Percentiles rank a stretch among this genome's conserved stretches.
Evolutionary conservation across 2,888 invertebrate species (phyloP).

Genomic region (Adineta ricciae): DNA sequence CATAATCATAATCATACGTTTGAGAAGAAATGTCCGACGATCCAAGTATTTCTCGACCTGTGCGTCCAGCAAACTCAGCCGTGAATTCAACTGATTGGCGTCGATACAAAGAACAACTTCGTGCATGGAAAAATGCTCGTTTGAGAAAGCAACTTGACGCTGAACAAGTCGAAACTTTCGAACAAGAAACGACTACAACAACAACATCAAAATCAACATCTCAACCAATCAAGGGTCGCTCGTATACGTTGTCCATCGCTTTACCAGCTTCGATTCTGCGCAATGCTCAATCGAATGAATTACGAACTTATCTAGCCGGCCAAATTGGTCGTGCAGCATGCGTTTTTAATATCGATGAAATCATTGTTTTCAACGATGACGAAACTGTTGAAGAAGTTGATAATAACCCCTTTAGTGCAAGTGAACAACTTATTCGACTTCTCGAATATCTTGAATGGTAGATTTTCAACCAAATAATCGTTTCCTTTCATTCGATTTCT

Average conservation of each 20-base stretch:
- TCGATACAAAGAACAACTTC: neutral
- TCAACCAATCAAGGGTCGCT: constrained; percentile 42
- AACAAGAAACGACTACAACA: neutral
- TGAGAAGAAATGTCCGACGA: too few species aligned
- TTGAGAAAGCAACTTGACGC: neutral
- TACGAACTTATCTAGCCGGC: too few species aligned
- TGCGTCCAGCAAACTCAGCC: neutral
- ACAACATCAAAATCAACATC: neutral
- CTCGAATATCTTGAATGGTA: too few species aligned
- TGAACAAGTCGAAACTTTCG: neutral
- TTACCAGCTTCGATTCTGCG: constrained; percentile 91
- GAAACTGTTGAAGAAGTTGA: too few species aligned
- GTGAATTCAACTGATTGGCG: neutral
- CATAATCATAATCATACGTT: too few species aligned
- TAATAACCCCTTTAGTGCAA: too few species aligned
- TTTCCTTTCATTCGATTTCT: too few species aligned
- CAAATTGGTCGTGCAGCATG: too few species aligned
- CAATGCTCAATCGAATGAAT: constrained; percentile 61
- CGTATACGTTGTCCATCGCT: constrained; percentile 71
- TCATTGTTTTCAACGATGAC: too few species aligned
- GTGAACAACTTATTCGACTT: too few species aligned
- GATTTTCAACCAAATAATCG: too few species aligned
- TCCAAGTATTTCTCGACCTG: neutral
- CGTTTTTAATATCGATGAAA: too few species aligned
- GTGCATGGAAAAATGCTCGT: neutral